Base-by-base conservation (phyloP, 2,113 vertebrate genomes). In the Amblyopsis rosae region DNA sequence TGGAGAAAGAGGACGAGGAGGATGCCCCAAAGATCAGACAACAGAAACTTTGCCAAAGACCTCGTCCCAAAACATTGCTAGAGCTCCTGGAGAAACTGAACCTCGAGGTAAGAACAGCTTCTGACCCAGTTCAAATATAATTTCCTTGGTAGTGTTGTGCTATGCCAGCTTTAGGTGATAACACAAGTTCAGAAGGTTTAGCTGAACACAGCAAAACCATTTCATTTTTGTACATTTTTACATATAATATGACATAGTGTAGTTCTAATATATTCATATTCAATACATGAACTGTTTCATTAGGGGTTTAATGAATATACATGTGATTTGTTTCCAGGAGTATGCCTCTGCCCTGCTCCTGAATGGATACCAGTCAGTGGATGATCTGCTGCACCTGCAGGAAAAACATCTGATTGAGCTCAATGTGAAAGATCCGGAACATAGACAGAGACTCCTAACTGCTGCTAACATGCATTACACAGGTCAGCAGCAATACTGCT, bases 351-450 rank as follows among this genome's bases (percentile, higher is more conserved):
- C 95, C 0, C 77, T 99, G 82, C 89, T 98, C 75, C 87, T 99
- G 46, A 98, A 99, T 13, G 98, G 98, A 68, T 99, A 98, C 79
- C 94, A 99, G 91, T 94, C 89, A 3, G 89, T 96, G 65, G 96
- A 98, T n/a, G 96, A 98, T 87, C 91, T 99, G 77, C 94, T 91
- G 77, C 92, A 98, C 69, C 90, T 99, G 78, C 91, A 95, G 73
- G 97, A 99, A 62, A 95, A 95, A 78, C 95, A 99, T 73, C 90
- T 99, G 61, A 92, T 96, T 51, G 98, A 99, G 89, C 89, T 99
- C 81, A 97, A 97, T 67, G 92, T 99, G 82, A 91, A 88, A 2
- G 92, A 96, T 68, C 91, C 95, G 15, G 96, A 97, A 79, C 94
- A 98, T 86, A 92, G 96, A 59, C 86, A 32, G 63, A 93, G 86